These are phyloP conservation scores for Cherax quadricarinatus DNA, from an alignment of 1,140 invertebrate species.

Conservation along the genomic window DNA sequence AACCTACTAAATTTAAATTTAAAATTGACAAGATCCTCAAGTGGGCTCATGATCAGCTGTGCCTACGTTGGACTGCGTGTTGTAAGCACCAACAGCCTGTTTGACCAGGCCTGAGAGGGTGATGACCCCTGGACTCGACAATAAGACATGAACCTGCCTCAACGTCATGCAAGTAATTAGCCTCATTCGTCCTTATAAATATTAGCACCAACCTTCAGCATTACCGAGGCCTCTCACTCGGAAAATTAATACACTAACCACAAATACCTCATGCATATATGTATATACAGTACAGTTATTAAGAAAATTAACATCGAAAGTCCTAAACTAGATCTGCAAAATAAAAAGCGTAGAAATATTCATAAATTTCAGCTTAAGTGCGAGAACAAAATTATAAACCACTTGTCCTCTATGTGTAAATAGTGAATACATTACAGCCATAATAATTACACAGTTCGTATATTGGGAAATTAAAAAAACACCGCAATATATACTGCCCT, in stretches of 20 bases:
- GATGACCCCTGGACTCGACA: too few species aligned
- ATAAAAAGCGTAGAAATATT: background rate
- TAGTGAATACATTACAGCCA: background rate
- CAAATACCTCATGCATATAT: conserved; percentile 11
- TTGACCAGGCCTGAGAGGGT: too few species aligned
- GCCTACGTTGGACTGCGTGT: too few species aligned
- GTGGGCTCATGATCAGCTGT: too few species aligned
- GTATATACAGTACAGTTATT: background rate
- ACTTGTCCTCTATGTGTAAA: background rate
- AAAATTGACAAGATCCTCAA: too few species aligned
- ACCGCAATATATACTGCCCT: background rate
- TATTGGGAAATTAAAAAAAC: too few species aligned
- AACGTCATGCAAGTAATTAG: too few species aligned
- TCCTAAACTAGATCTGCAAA: background rate
- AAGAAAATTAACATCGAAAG: background rate
- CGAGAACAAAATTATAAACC: background rate
- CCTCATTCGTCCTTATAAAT: background rate
- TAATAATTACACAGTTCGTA: too few species aligned
- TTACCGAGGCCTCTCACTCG: background rate
- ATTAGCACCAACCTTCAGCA: conserved; percentile 4
- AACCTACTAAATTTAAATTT: too few species aligned
- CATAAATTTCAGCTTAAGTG: background rate
- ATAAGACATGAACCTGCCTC: too few species aligned
- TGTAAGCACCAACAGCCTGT: too few species aligned
- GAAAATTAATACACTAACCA: background rate